These are phyloP conservation scores for Brachyrhaphis roseni DNA, from an alignment of 2,797 vertebrate genomes.

Conservation along the genomic window DNA sequence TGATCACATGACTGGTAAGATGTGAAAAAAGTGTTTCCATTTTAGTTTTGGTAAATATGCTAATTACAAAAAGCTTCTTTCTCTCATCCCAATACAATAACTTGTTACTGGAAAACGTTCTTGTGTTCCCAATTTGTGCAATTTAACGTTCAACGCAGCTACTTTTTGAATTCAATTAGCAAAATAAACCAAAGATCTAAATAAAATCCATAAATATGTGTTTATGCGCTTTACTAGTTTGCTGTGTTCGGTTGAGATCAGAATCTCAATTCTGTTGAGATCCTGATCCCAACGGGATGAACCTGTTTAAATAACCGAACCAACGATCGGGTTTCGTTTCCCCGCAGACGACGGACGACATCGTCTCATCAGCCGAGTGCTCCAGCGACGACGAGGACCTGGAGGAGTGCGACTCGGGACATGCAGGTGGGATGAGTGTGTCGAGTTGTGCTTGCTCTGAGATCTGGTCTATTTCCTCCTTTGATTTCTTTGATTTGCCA, in stretches of 20 bases:
- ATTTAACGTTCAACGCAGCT: no score
- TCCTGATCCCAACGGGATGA: neutral
- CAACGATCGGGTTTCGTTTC: constrained; percentile 13
- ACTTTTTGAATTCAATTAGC: neutral
- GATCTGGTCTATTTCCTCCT: constrained; percentile 71
- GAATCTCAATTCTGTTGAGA: no score
- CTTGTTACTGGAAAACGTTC: no score
- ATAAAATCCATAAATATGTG: no score
- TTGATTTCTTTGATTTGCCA: constrained; percentile 86
- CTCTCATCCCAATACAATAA: no score
- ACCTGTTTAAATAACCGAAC: neutral
- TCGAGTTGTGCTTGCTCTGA: constrained; percentile 87
- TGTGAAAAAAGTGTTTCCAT: no score
- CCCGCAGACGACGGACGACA: constrained; percentile 92
- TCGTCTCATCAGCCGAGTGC: constrained; percentile 97
- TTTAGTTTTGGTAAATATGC: no score
- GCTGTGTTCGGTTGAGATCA: no score
- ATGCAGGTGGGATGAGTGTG: constrained; percentile 98
- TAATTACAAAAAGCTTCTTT: no score
- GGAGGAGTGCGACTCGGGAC: constrained; percentile 96
- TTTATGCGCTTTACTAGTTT: neutral
- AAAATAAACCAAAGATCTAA: neutral
- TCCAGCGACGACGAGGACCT: constrained; percentile 99
- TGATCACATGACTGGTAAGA: no score
- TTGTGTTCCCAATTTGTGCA: no score